Evolutionary conservation across 2,113 vertebrate genomes (phyloP).

Genomic region (Ophthalmolycus amberensis): DNA sequence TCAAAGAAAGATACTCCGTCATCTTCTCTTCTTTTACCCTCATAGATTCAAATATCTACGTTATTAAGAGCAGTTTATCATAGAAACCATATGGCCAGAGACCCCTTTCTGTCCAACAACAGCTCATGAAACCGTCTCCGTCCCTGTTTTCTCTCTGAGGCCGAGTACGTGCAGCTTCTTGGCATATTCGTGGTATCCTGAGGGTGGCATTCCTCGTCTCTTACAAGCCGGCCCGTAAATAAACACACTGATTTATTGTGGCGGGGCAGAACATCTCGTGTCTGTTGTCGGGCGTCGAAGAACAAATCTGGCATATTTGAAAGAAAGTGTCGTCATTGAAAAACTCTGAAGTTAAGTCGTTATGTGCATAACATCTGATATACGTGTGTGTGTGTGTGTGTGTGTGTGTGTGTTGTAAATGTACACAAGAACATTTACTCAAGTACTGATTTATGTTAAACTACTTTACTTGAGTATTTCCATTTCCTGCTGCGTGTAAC

Average conservation of each 20-base stretch:
- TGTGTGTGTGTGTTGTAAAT: too few species aligned
- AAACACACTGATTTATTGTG: conserved; percentile 27
- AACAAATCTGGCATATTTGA: background rate
- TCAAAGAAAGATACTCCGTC: background rate
- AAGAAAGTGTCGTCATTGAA: background rate
- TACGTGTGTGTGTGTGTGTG: too few species aligned
- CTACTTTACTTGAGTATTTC: background rate
- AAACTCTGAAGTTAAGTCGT: too few species aligned
- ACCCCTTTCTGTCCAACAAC: conserved; percentile 50
- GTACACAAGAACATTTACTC: too few species aligned
- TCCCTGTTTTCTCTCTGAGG: conserved; percentile 38
- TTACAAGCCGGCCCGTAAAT: conserved; percentile 28
- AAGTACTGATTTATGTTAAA: too few species aligned
- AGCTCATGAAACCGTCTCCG: conserved; percentile 71
- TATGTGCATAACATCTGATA: too few species aligned
- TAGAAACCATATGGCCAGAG: conserved; percentile 62
- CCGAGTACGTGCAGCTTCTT: conserved; percentile 27
- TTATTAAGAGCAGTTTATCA: conserved; percentile 63
- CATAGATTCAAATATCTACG: conserved; percentile 26
- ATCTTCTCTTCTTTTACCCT: conserved; percentile 12
- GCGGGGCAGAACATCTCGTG: background rate
- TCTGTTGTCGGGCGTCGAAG: background rate
- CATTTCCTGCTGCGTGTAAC: too few species aligned
- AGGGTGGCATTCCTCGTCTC: conserved; percentile 38
- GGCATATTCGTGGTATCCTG: conserved; percentile 56